Percentiles rank a stretch among this genome's conserved stretches.
These are phyloP conservation scores for Hylaea fasciaria DNA, from an alignment of 2,888 invertebrate genomes.

Conservation along the genomic window DNA sequence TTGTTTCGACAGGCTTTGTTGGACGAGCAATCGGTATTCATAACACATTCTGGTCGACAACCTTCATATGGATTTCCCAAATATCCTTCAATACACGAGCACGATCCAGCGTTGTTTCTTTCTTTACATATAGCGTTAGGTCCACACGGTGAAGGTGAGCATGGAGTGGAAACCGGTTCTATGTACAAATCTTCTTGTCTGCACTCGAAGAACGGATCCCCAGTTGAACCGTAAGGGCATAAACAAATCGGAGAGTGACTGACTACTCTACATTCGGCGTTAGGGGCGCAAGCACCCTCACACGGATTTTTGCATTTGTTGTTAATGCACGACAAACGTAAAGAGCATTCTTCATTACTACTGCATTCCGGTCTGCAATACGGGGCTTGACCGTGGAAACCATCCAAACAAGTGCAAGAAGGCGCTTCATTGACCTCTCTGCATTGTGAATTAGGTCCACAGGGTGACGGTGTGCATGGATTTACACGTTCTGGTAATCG, in stretches of 20 bases:
- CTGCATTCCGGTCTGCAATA: conserved; percentile 92
- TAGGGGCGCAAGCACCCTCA: conserved; percentile 88
- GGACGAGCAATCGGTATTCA: conserved; percentile 89
- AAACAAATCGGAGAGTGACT: conserved; percentile 91
- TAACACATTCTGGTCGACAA: conserved; percentile 90
- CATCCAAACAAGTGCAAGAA: conserved; percentile 89
- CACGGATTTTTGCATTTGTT: conserved; percentile 92
- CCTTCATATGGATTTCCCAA: conserved; percentile 92
- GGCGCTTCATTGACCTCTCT: conserved; percentile 88
- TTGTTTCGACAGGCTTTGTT: conserved; percentile 88
- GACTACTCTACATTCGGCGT: conserved; percentile 90
- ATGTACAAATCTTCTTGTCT: conserved; percentile 62
- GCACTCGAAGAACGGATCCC: conserved; percentile 91
- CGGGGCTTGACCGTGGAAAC: conserved; percentile 89
- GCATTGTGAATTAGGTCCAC: conserved; percentile 91
- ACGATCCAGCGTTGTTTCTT: conserved; percentile 86
- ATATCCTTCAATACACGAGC: conserved; percentile 89
- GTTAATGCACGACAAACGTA: conserved; percentile 88
- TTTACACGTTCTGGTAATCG: conserved; percentile 80
- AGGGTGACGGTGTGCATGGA: conserved; percentile 91
- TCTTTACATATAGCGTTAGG: conserved; percentile 87
- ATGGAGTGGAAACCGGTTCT: conserved; percentile 78
- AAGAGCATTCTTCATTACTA: conserved; percentile 89
- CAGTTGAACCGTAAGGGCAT: conserved; percentile 88
- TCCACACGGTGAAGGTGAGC: conserved; percentile 87